phyloP scores from a whole-genome alignment of 2,888 invertebrate species.

The Acronicta aceris region DNA sequence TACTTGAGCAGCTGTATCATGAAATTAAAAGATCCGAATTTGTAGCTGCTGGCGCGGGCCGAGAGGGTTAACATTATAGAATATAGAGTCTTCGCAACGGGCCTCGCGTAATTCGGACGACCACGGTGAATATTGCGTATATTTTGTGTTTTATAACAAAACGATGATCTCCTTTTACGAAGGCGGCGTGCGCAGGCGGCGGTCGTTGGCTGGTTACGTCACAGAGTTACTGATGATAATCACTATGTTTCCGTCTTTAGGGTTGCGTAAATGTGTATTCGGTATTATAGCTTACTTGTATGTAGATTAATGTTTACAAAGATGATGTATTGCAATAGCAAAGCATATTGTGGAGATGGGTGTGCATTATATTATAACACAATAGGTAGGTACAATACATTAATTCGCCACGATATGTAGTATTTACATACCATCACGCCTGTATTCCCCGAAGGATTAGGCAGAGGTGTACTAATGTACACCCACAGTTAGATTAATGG shows the following conservation, averaged over 20 bases:
- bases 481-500: too few relatives aligned
- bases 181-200: conserved; percentile 5
- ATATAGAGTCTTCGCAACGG: too few relatives aligned
- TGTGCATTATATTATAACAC: not conserved
- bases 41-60: too few relatives aligned
- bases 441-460: too few relatives aligned
- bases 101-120: too few relatives aligned
- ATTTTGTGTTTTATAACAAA: conserved; percentile 3
- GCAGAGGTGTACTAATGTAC: too few relatives aligned
- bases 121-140: not conserved
- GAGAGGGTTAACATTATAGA: too few relatives aligned
- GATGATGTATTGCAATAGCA: conserved; percentile 11
- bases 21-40: too few relatives aligned
- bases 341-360: not conserved
- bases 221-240: conserved; percentile 38
- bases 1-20: too few relatives aligned
- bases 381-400: not conserved
- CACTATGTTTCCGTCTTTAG: conserved; percentile 25
- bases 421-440: too few relatives aligned
- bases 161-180: conserved; percentile 20
- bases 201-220: conserved; percentile 34
- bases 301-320: conserved; percentile 45
- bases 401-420: not conserved
- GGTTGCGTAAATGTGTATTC: conserved; percentile 26
- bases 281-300: conserved; percentile 34